phyloP scores from a whole-genome alignment of 1,140 invertebrate species.

The Eupristina koningsbergeri region DNA sequence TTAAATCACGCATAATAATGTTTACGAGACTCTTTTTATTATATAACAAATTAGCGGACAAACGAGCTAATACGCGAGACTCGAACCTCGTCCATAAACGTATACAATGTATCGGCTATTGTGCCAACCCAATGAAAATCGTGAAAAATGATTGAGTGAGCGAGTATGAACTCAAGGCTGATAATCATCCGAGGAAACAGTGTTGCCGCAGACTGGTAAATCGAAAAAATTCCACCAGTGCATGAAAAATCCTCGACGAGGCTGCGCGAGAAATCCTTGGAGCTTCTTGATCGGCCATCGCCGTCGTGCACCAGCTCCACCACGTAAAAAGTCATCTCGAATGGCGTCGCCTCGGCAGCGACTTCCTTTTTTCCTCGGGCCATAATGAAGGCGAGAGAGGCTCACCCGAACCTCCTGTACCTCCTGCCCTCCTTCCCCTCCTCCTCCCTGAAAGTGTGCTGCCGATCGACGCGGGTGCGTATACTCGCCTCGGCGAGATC shows the following conservation, averaged over 20 bases:
- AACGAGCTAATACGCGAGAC: no score
- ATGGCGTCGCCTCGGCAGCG: neutral
- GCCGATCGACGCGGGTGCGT: slow-evolving; percentile 38
- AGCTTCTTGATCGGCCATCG: neutral
- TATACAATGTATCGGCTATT: neutral
- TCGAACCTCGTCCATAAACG: no score
- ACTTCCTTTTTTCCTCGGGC: slow-evolving; percentile 17
- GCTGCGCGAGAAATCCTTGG: neutral
- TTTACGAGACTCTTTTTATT: neutral
- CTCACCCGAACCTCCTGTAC: slow-evolving; percentile 18
- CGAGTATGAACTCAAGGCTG: no score
- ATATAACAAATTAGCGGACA: neutral
- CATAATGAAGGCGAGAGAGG: slow-evolving; percentile 28
- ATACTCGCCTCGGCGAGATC: slow-evolving; percentile 39
- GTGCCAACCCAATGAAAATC: neutral
- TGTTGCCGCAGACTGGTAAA: no score
- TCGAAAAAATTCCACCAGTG: neutral
- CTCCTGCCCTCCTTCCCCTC: neutral
- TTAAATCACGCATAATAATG: neutral
- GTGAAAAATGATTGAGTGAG: no score
- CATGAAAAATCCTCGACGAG: neutral
- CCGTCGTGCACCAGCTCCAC: neutral
- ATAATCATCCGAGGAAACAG: no score
- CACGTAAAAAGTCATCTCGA: slow-evolving; percentile 11
- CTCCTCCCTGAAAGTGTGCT: slow-evolving; percentile 37